Conservation (phyloP, 2,888 invertebrate species). For the Meloe dianella region DNA sequence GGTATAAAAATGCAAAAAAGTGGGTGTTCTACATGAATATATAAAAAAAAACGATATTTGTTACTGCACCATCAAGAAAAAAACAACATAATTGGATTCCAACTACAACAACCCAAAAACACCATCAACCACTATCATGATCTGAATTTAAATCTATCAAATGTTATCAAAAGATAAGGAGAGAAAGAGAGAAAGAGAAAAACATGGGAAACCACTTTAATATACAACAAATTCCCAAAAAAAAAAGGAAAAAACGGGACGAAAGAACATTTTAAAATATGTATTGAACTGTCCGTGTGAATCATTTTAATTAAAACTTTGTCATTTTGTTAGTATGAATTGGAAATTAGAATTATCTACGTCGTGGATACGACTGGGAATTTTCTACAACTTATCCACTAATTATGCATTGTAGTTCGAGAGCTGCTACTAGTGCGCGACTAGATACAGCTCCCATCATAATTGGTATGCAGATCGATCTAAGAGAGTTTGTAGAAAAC, state of each 20-base stretch:
- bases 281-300: not conserved
- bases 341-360: not conserved
- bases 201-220: slow-evolving; percentile 6
- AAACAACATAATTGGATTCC: not conserved
- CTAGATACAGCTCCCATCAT: not conserved
- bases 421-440: not conserved
- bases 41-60: not conserved
- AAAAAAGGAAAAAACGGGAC: not conserved
- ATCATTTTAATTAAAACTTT: slow-evolving; percentile 1
- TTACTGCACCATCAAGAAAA: not conserved
- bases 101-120: not conserved
- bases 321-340: not conserved
- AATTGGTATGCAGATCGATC: slow-evolving; percentile 5
- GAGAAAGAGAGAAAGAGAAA: not conserved
- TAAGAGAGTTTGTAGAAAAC: not conserved
- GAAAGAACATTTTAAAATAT: not conserved
- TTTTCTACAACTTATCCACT: slow-evolving; percentile 4
- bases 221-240: not conserved
- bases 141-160: slow-evolving; percentile 11
- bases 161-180: not conserved
- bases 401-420: not conserved
- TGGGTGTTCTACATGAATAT: slow-evolving; percentile 22
- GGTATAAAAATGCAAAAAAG: slow-evolving; percentile 18
- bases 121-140: not conserved
- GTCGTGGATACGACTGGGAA: not conserved